Conservation (phyloP, 2,888 invertebrate species). For the Sisyra nigra region DNA sequence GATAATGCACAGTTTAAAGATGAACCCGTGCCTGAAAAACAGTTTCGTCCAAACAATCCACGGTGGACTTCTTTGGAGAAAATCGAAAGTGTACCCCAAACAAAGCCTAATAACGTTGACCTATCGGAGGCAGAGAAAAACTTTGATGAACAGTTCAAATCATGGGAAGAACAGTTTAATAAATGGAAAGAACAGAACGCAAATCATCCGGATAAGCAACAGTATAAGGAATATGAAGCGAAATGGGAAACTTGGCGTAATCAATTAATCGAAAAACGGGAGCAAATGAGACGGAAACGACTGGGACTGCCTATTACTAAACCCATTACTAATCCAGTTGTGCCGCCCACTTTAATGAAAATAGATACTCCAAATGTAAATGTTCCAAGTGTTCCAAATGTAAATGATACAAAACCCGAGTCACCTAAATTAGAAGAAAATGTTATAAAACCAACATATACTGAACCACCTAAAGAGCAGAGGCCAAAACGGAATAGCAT, state of each 20-base stretch:
- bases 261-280: conserved; percentile 61
- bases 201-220: conserved; percentile 79
- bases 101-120: neutral
- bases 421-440: neutral
- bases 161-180: conserved; percentile 85
- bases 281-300: conserved; percentile 60
- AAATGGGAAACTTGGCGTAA: conserved; percentile 76
- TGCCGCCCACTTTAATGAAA: neutral
- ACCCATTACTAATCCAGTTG: conserved; percentile 8
- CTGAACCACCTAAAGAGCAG: conserved; percentile 7
- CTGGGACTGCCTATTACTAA: conserved; percentile 17
- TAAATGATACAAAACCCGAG: conserved; percentile 10
- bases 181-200: conserved; percentile 84
- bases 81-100: conserved; percentile 10
- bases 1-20: conserved; percentile 14
- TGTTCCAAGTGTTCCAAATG: conserved; percentile 17
- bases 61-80: neutral
- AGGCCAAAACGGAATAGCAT: neutral
- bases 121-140: conserved; percentile 56
- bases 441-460: neutral
- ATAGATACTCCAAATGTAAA: conserved; percentile 8
- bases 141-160: conserved; percentile 76
- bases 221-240: conserved; percentile 70
- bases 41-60: neutral
- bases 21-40: neutral